These are phyloP conservation scores for Myioborus miniatus DNA, from an alignment of 2,797 vertebrate species.

Conservation along the genomic window DNA sequence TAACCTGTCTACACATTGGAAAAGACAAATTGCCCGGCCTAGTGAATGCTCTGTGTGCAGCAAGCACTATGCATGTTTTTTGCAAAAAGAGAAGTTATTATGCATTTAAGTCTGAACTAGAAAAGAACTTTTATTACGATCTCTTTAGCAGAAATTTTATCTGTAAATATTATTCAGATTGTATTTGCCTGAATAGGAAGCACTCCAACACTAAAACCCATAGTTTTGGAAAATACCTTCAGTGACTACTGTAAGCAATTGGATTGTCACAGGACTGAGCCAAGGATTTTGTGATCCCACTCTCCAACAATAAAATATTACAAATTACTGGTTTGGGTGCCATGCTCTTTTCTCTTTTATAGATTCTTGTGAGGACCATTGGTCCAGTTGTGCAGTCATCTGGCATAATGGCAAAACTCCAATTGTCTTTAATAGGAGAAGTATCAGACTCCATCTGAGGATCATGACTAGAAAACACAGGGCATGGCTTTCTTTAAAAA, in stretches of 20 bases:
- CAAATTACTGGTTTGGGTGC: background rate
- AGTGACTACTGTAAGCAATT: background rate
- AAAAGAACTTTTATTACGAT: background rate
- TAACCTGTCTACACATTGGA: background rate
- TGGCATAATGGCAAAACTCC: constrained; percentile 23
- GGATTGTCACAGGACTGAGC: background rate
- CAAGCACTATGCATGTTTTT: background rate
- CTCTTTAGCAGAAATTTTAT: background rate
- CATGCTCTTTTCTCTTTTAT: background rate
- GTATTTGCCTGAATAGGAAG: background rate
- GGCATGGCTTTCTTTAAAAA: background rate
- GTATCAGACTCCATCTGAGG: background rate
- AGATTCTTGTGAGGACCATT: background rate
- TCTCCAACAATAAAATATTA: background rate
- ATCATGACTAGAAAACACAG: background rate
- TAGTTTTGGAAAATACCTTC: background rate
- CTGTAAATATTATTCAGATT: background rate
- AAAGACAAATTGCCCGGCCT: background rate
- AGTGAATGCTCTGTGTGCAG: background rate
- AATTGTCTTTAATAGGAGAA: constrained; percentile 52
- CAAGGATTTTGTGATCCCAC: background rate
- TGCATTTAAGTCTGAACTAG: background rate
- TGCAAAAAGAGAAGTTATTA: background rate
- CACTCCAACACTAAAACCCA: background rate
- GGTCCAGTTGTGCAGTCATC: background rate